Base-by-base conservation (phyloP, 2,113 vertebrate species). In the Sapajus apella region DNA sequence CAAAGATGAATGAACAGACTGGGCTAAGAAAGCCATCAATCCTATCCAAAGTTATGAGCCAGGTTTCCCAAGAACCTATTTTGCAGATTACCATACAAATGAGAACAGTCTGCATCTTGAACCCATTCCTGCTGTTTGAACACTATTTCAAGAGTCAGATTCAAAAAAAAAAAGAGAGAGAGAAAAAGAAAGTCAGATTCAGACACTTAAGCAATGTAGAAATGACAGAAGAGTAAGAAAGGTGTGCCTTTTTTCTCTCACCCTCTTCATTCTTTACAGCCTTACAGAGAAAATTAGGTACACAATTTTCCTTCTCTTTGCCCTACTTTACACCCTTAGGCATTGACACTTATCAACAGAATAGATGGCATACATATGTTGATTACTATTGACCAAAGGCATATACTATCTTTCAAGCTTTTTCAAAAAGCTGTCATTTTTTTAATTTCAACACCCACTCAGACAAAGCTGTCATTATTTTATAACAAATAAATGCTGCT, bases 141-240 rank as follows among this genome's bases (percentile, higher is more conserved):
- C 6, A 95, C 0, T 0, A 30, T 70, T 92, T n/a, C 92, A 92
- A 96, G 93, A 75, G 56, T 76, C 61, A 64, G 61, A 64, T 64
- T 30, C 12, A 64, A 64, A 64, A 64, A 61, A 64, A 61, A 6
- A 21, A 30, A 37, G 37, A 37, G 37, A 37, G 37, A 37, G 37
- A 52, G 9, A 11, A 7, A 56, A 30, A 52, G 3, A 16, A 12
- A 64, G 61, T 30, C 61, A 64, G 12, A 30, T 64, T 30, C 61
- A 64, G 88, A 72, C 35, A 92, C 82, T 70, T 66, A 40, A 35
- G 45, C 32, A 95, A 96, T 92, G 97, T 97, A 97, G 90, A 98
- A 98, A 96, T 43, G 40, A 91, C 70, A 95, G 52, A 73, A 70
- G 70, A 73, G n/a, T 52, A 27, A 20, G 35, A 87, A 87, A 25